These are phyloP conservation scores for Salvelinus fontinalis DNA, from an alignment of 2,113 vertebrate genomes.

Conservation along the genomic window DNA sequence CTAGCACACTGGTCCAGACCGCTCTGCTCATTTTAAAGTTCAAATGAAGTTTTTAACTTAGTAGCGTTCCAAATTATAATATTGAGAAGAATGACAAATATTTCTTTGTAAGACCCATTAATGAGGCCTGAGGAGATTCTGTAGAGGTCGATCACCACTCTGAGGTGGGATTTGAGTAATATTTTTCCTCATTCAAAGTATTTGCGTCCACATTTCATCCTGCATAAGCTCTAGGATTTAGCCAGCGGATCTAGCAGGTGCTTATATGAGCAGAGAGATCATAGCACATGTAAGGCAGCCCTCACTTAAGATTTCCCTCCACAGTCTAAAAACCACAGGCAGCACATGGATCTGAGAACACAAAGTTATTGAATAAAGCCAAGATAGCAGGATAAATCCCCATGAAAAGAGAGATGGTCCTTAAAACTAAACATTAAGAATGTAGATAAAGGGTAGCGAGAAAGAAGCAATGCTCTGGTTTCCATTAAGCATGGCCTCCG, in stretches of 20 bases:
- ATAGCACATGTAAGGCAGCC: neutral
- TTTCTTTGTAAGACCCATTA: too few species aligned
- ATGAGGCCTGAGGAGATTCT: too few species aligned
- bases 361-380: conserved; percentile 1
- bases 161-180: conserved; percentile 6
- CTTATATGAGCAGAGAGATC: conserved; percentile 2
- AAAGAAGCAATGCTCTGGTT: neutral
- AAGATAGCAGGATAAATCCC: neutral
- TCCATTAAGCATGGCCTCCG: neutral
- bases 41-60: too few species aligned
- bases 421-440: conserved; percentile 15
- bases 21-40: too few species aligned
- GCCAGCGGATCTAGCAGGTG: neutral
- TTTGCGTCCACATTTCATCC: neutral
- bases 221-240: conserved; percentile 4
- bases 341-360: neutral
- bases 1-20: too few species aligned
- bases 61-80: too few species aligned
- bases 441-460: neutral
- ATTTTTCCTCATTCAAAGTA: neutral
- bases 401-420: neutral
- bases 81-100: too few species aligned
- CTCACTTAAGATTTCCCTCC: neutral
- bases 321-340: neutral
- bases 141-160: neutral